phyloP scores from a whole-genome alignment of 2,797 vertebrate species.

The Mus spretus region DNA sequence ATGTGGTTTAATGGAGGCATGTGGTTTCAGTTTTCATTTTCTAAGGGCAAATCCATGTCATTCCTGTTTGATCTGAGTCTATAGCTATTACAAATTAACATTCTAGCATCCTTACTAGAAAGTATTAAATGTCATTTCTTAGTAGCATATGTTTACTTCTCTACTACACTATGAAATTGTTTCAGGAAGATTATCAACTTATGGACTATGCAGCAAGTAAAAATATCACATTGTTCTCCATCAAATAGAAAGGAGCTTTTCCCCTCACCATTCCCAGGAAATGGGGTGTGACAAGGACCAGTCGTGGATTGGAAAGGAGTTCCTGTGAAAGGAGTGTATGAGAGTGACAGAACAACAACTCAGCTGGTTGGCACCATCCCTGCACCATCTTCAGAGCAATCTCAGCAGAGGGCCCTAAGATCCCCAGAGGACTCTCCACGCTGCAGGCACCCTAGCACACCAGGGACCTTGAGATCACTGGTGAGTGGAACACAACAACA shows the following conservation, averaged over 20 bases:
- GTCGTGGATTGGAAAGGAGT: neutral
- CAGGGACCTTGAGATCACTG: too few relatives aligned
- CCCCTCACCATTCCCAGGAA: neutral
- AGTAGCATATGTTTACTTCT: neutral
- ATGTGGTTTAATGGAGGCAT: neutral
- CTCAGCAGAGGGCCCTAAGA: too few relatives aligned
- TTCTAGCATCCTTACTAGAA: neutral
- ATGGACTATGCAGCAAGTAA: neutral
- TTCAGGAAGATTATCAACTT: neutral
- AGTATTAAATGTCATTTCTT: neutral
- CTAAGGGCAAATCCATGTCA: neutral
- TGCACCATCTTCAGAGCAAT: too few relatives aligned
- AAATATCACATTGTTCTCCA: neutral
- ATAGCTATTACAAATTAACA: neutral
- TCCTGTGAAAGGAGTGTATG: neutral
- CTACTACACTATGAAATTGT: neutral
- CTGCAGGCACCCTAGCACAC: too few relatives aligned
- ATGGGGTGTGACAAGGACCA: neutral
- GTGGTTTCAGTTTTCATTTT: neutral
- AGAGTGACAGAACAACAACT: neutral
- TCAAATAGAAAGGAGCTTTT: neutral
- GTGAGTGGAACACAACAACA: too few relatives aligned
- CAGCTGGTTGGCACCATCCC: too few relatives aligned
- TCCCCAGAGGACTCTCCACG: too few relatives aligned
- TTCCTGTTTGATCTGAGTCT: neutral